phyloP scores from a whole-genome alignment of 1,140 invertebrate genomes.

The Orchesella cincta region DNA sequence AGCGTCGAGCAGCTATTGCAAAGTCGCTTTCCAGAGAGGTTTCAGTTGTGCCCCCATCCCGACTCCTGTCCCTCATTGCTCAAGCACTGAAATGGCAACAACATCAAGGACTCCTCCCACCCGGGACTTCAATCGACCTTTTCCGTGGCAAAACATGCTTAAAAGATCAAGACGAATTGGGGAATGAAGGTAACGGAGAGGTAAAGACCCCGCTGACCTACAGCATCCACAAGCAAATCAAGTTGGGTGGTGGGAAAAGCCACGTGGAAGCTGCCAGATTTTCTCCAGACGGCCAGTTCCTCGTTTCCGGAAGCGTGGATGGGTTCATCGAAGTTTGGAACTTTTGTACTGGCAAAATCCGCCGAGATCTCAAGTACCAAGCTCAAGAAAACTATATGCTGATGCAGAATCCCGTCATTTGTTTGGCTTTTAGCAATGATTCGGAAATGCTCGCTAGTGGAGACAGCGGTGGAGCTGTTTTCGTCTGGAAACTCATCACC shows the following conservation, averaged over 20 bases:
- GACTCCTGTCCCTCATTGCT: constrained; percentile 86
- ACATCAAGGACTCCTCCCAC: constrained; percentile 94
- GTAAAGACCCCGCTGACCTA: constrained; percentile 89
- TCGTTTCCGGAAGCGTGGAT: constrained; percentile 95
- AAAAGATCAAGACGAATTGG: constrained; percentile 93
- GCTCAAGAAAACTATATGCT: constrained; percentile 75
- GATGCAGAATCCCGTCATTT: constrained; percentile 68
- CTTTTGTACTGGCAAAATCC: constrained; percentile 97
- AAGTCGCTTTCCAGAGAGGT: constrained; percentile 93
- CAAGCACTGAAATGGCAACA: constrained; percentile 99
- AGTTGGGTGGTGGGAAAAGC: constrained; percentile 80
- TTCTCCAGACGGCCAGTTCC: constrained; percentile 97
- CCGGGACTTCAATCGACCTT: constrained; percentile 96
- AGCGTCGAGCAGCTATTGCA: constrained; percentile 86
- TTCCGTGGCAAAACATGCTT: constrained; percentile 98
- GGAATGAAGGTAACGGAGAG: constrained; percentile 73
- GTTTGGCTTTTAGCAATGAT: constrained; percentile 66
- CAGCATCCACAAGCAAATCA: constrained; percentile 77
- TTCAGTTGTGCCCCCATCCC: constrained; percentile 93
- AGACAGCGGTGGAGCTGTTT: constrained; percentile 65
- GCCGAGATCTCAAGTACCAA: constrained; percentile 99
- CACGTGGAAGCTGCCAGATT: constrained; percentile 89
- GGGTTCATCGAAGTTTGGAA: constrained; percentile 99
- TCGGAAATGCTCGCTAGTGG: constrained; percentile 68
- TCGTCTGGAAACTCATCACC: constrained; percentile 67